Base-by-base conservation (phyloP, 2,113 vertebrate species). In the Crotalus tigris region DNA sequence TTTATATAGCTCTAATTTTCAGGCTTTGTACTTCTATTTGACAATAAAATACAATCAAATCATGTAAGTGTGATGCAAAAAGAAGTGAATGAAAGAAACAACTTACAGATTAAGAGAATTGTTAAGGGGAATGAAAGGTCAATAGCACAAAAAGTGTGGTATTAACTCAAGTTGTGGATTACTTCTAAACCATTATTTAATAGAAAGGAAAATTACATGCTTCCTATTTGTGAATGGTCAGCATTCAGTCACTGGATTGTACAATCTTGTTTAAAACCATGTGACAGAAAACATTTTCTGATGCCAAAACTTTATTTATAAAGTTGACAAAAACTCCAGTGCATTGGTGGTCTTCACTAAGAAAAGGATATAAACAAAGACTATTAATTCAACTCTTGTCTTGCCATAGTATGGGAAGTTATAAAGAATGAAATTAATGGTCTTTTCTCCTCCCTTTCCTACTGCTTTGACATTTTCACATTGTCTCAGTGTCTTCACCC, bases 391-490 rank as follows among this genome's bases (percentile, higher is more conserved):
- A 5, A 1, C 4, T 61, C 91, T 3, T 21, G 29, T 89, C 90
- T 75, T 51, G 61, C 49, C 55, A 49, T 12, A 23, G 13, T 2
- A 3, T 0, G 6, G n/a, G 59, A 58, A 94, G 19, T 86, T 95
- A 90, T 85, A 94, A 91, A 21, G 19, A 0, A 0, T 49, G 4
- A n/a, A 39, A 54, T 90, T 69, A 64, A 92, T 1, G 5, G 1
- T 87, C 53, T 4, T 1, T 69, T 44, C 21, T 90, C 12, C 10
- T 87, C 17, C 59, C 61, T 90, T 87, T 92, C 81, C 92, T 86
- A 17, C 58, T 91, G 81, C 53, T 29, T 93, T 95, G 55, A 93
- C 53, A 87, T 93, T 55, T 57, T 94, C 33, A 91, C 15, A 39
- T 54, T 17, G 1, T 46, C 51, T 85, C 3, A 51, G 93, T 53